Evolutionary conservation across 2,888 invertebrate genomes (phyloP), one percentile per base, ranked within the genome.

Genomic region (Adelphocoris suturalis): DNA sequence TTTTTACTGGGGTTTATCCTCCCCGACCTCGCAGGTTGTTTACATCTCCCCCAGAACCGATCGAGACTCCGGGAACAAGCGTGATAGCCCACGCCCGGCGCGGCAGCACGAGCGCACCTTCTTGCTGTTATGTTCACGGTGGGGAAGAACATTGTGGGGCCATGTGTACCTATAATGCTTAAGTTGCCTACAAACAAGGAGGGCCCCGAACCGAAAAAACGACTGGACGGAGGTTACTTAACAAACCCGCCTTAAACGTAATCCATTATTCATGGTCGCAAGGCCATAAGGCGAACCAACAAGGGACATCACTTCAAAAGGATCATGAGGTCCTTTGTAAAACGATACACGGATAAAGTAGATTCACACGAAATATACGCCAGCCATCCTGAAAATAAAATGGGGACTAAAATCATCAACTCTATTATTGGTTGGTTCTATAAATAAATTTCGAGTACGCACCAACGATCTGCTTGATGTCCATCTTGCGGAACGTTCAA

Each of bases 21-120:
- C 13, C 9, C 68, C 68, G 68, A 68, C 68, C 23, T 68, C 68
- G 68, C 19, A 68, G 23, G 68, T 11, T 68, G 68, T 23, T 68
- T 23, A 68, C 68, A 68, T 68, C 12, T 27, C 19, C 23, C 23
- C 23, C 23, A 68, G 68, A 68, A 23, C 23, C 68, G 68, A 68
- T 23, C 68, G 68, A 68, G 23, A 23, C 68, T 23, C 19, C 23
- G 68, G 23, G 11, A 23, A 68, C 68, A 68, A 19, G 68, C 68
- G 68, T 19, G 68, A 68, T 68, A 68, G 27, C 68, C 68, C 7
- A 68, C 68, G 27, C 68, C 68, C 23, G 68, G 27, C 9, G 68
- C 68, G 14, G 16, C n/a, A 7, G 57, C 16, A 68, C 27, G 27
- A 68, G 68, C 68, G 23, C 13, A 68, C 68, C 68, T 37, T 7